These are phyloP conservation scores for Pseudomugil tenellus DNA, from an alignment of 2,797 vertebrate species.

Conservation along the genomic window DNA sequence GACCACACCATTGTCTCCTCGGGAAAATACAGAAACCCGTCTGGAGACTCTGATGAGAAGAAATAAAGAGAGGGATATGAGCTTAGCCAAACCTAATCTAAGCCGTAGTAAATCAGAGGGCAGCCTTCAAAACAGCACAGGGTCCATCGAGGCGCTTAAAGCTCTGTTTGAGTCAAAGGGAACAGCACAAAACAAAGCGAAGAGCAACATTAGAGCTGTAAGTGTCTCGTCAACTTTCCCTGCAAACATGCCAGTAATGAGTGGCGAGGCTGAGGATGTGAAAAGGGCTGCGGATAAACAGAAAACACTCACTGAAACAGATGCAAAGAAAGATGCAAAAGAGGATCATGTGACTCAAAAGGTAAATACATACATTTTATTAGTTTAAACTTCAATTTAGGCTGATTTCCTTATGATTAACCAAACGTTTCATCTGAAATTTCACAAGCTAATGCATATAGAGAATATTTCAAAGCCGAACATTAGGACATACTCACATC, in stretches of 20 bases:
- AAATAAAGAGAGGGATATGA: slow-evolving; percentile 43
- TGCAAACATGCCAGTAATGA: slow-evolving; percentile 16
- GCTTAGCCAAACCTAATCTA: slow-evolving; percentile 38
- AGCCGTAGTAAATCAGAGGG: slow-evolving; percentile 77
- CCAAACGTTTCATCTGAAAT: not conserved
- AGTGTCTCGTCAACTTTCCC: slow-evolving; percentile 9
- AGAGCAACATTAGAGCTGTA: slow-evolving; percentile 36
- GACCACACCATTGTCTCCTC: slow-evolving; percentile 15
- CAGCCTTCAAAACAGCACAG: slow-evolving; percentile 54
- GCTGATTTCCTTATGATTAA: not conserved
- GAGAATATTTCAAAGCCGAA: not conserved
- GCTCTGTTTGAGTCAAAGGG: slow-evolving; percentile 77
- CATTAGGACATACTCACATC: not conserved
- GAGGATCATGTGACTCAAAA: slow-evolving; percentile 40
- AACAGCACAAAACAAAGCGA: slow-evolving; percentile 5
- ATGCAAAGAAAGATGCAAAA: slow-evolving; percentile 27
- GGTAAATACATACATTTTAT: slow-evolving; percentile 54
- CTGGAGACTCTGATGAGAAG: slow-evolving; percentile 43
- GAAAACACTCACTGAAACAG: not conserved
- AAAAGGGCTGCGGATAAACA: slow-evolving; percentile 20
- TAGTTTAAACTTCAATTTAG: not conserved
- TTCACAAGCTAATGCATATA: not conserved
- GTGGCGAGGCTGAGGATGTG: slow-evolving; percentile 34
- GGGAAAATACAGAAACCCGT: slow-evolving; percentile 22
- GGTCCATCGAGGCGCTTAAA: slow-evolving; percentile 70